phyloP scores from a whole-genome alignment of 1,140 invertebrate species.

The Venustaconcha ellipsiformis region DNA sequence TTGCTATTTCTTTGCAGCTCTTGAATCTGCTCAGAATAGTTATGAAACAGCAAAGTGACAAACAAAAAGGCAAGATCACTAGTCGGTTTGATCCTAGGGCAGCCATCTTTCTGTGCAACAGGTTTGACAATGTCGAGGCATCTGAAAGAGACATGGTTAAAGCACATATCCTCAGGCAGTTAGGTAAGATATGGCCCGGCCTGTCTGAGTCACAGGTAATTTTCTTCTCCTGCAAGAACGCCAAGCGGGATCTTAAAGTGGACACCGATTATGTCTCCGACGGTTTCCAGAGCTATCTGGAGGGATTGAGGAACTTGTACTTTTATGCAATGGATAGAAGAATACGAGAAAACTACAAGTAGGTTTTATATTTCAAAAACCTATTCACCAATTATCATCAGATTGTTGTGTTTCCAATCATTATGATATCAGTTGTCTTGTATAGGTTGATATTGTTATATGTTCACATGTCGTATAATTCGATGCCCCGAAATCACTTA shows the following conservation, averaged over 20 bases:
- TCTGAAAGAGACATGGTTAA: constrained; percentile 33
- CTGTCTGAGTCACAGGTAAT: constrained; percentile 31
- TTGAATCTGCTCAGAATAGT: no score
- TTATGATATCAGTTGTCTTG: no score
- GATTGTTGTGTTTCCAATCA: no score
- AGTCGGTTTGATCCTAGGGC: constrained; percentile 40
- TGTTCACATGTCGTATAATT: no score
- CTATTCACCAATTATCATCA: no score
- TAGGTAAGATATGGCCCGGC: constrained; percentile 45
- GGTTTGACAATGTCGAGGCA: constrained; percentile 47
- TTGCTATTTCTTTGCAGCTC: no score
- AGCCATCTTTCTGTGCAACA: constrained; percentile 53
- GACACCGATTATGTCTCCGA: constrained; percentile 41
- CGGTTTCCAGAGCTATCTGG: constrained; percentile 31
- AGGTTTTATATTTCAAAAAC: background rate
- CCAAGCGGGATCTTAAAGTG: constrained; percentile 26
- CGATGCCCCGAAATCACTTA: no score
- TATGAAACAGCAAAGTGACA: no score
- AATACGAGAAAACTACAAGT: constrained; percentile 46
- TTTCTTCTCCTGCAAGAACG: constrained; percentile 42
- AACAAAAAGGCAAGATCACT: constrained; percentile 19
- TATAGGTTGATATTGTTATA: no score
- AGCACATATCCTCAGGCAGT: constrained; percentile 34
- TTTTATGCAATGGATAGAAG: constrained; percentile 29
- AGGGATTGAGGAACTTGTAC: constrained; percentile 36